Percentiles rank a stretch among this genome's conserved stretches.
These are phyloP conservation scores for Charadrius vociferus DNA, from an alignment of 2,113 vertebrate genomes.

Conservation along the genomic window DNA sequence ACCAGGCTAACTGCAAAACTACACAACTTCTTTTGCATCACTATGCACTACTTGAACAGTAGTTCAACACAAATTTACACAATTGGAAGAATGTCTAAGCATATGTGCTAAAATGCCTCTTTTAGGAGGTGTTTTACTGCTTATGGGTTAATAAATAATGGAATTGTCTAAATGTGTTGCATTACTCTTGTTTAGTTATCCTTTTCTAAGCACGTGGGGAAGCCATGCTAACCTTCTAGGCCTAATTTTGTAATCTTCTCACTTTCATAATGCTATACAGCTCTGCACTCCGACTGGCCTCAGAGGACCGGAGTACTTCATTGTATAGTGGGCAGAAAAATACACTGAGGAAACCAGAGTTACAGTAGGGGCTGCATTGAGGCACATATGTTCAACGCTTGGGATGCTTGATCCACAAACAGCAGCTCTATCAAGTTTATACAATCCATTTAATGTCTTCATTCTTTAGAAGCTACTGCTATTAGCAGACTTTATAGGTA, in stretches of 20 bases:
- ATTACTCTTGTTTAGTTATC: not conserved
- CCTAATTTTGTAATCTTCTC: not conserved
- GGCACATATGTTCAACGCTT: not conserved
- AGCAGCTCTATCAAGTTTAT: not conserved
- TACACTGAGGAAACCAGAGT: not conserved
- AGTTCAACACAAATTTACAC: not conserved
- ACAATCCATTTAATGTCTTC: not conserved
- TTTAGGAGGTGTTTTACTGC: not conserved
- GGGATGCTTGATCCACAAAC: not conserved
- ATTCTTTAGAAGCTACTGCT: not conserved
- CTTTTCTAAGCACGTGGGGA: not conserved
- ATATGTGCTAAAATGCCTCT: not conserved
- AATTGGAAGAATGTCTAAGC: not conserved
- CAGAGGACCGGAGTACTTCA: not conserved
- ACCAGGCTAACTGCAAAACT: not conserved
- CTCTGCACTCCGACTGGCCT: rapidly evolving
- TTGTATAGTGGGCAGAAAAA: not conserved
- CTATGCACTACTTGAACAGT: not conserved
- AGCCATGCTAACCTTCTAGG: not conserved
- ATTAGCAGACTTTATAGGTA: not conserved
- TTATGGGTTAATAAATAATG: not conserved
- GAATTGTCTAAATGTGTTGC: not conserved
- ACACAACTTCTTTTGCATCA: not conserved
- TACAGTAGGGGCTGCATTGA: rapidly evolving
- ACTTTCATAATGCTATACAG: not conserved